A percentile compares a stretch with the other conserved stretches of the same genome.
These are phyloP conservation scores for Patella caerulea DNA, from an alignment of 2,888 invertebrate genomes.

Conservation along the genomic window DNA sequence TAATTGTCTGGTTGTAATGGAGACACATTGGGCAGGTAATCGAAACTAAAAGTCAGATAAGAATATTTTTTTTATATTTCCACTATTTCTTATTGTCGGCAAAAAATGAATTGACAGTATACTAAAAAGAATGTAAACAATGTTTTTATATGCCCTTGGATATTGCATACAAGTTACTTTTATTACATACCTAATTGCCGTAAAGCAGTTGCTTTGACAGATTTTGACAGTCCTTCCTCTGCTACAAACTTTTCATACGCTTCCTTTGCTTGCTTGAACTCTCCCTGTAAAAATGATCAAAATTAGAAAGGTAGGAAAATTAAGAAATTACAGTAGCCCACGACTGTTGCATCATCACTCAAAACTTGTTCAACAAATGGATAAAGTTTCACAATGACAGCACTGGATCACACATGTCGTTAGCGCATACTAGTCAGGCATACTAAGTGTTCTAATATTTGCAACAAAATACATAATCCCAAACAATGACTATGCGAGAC, in stretches of 20 bases:
- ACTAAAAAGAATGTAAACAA: too few relatives aligned
- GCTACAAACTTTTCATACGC: constrained; percentile 90
- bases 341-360: neutral
- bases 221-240: constrained; percentile 84
- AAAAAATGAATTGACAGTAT: too few relatives aligned
- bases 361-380: constrained; percentile 8
- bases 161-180: too few relatives aligned
- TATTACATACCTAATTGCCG: constrained; percentile 85
- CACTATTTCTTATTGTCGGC: too few relatives aligned
- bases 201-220: constrained; percentile 91
- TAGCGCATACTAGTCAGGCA: neutral
- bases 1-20: too few relatives aligned
- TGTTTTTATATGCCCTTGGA: too few relatives aligned
- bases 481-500: too few relatives aligned
- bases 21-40: too few relatives aligned
- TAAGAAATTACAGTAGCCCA: neutral
- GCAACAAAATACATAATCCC: too few relatives aligned
- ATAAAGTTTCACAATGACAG: neutral
- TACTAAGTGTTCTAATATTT: neutral
- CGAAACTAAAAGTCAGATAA: too few relatives aligned
- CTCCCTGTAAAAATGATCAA: constrained; percentile 75
- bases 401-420: neutral
- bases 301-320: neutral
- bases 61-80: too few relatives aligned
- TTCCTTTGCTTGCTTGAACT: constrained; percentile 91